Conservation (phyloP, 2,113 vertebrate genomes). For the Camelus bactrianus region DNA sequence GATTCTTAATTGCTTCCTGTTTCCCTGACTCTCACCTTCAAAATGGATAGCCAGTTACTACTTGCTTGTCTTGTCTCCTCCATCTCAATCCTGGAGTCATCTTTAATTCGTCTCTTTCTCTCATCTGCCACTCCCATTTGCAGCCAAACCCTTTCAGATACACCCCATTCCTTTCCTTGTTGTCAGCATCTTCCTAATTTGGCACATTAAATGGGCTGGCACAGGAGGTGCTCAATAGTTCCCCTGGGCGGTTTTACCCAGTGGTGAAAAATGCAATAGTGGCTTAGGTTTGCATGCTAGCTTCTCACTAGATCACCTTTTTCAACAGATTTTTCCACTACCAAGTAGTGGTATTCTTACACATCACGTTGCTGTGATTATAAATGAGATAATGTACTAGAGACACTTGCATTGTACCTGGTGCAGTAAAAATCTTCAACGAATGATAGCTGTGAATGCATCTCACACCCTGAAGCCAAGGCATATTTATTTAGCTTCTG, state of each 20-base stretch:
- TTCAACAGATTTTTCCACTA: not conserved
- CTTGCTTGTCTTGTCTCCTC: not conserved
- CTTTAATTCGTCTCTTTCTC: not conserved
- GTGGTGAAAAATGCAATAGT: not conserved
- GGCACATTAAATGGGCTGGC: rapidly evolving
- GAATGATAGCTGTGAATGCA: not conserved
- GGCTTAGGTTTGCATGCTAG: not conserved
- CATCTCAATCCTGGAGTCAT: not conserved
- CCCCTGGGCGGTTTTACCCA: not conserved
- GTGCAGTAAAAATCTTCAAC: not conserved
- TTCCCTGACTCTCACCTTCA: not conserved
- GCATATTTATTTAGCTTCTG: not conserved
- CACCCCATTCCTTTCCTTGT: not conserved
- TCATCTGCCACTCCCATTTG: not conserved
- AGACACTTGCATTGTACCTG: not conserved
- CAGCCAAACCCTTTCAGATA: not conserved
- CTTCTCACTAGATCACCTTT: not conserved
- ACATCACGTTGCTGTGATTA: not conserved
- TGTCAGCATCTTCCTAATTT: not conserved
- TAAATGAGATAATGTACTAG: not conserved
- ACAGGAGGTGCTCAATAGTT: rapidly evolving
- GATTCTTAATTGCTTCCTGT: not conserved
- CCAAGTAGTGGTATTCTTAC: not conserved
- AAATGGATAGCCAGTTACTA: not conserved
- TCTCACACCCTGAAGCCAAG: not conserved